These are phyloP conservation scores for Cromileptes altivelis DNA, from an alignment of 2,113 vertebrate species.

Conservation along the genomic window DNA sequence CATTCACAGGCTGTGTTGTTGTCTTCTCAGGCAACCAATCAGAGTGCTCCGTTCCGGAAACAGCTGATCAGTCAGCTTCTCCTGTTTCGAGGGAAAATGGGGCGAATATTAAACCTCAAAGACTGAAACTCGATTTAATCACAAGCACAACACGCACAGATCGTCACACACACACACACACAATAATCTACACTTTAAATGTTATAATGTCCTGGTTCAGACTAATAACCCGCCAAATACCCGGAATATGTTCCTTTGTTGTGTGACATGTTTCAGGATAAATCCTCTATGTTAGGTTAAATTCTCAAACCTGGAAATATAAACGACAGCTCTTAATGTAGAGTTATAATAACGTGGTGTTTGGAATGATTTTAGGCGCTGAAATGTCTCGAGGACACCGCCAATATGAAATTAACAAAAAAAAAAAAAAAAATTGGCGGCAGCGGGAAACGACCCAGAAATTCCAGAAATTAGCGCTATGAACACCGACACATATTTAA, in stretches of 20 bases:
- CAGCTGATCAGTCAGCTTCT: not conserved
- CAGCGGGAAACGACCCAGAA: constrained; percentile 10
- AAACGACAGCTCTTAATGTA: rapidly evolving
- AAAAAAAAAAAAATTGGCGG: constrained; percentile 14
- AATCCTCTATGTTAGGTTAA: no score
- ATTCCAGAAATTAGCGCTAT: not conserved
- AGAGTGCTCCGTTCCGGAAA: constrained; percentile 3
- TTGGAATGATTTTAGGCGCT: not conserved
- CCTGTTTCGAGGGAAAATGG: not conserved
- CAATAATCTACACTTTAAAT: not conserved
- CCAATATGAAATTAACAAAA: not conserved
- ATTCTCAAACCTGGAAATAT: no score
- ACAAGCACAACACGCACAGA: not conserved
- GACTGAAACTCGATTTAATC: not conserved
- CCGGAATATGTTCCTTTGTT: not conserved
- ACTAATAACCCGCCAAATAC: not conserved
- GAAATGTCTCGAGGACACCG: not conserved
- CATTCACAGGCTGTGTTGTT: not conserved
- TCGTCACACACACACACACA: not conserved
- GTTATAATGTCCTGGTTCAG: no score
- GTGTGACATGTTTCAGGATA: not conserved
- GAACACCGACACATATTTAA: not conserved
- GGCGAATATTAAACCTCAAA: no score
- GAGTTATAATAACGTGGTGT: rapidly evolving
- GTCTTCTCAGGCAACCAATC: constrained; percentile 7